phyloP scores from a whole-genome alignment of 2,888 invertebrate genomes.

The Synergus laeviventris region DNA sequence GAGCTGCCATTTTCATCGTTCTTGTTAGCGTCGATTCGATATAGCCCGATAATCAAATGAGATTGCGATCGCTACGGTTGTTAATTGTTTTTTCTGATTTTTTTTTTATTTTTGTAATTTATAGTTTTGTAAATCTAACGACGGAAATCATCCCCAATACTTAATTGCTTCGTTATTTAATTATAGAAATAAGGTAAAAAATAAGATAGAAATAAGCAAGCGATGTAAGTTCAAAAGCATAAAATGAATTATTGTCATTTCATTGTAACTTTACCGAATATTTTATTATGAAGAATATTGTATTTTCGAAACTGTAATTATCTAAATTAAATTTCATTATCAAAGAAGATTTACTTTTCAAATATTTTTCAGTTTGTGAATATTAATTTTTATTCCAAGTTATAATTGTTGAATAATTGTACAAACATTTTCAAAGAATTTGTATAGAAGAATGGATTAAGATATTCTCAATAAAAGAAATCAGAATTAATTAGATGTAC shows the following conservation, averaged over 20 bases:
- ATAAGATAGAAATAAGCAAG: slow-evolving; percentile 1
- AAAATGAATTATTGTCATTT: neutral
- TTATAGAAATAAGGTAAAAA: slow-evolving; percentile 26
- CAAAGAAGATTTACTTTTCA: neutral
- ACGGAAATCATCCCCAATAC: slow-evolving; percentile 74
- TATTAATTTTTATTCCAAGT: neutral
- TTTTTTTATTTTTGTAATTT: slow-evolving; percentile 49
- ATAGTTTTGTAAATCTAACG: slow-evolving; percentile 50
- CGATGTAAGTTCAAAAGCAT: slow-evolving; percentile 25
- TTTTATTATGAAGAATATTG: slow-evolving; percentile 3
- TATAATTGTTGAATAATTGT: neutral
- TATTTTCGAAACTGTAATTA: slow-evolving; percentile 32
- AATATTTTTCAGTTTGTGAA: neutral
- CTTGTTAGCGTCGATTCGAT: slow-evolving; percentile 44
- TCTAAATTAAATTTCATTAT: slow-evolving; percentile 31
- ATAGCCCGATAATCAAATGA: slow-evolving; percentile 49
- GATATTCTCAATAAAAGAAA: neutral
- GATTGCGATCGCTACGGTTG: slow-evolving; percentile 65
- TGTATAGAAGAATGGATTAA: neutral
- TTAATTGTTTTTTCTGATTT: slow-evolving; percentile 50
- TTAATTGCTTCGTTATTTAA: slow-evolving; percentile 56
- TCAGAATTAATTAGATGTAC: neutral
- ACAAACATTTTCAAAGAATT: neutral
- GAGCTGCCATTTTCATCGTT: slow-evolving; percentile 44
- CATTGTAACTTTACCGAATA: neutral